These are phyloP conservation scores for Camponotus vicinus DNA, from an alignment of 1,140 invertebrate species.

Conservation along the genomic window DNA sequence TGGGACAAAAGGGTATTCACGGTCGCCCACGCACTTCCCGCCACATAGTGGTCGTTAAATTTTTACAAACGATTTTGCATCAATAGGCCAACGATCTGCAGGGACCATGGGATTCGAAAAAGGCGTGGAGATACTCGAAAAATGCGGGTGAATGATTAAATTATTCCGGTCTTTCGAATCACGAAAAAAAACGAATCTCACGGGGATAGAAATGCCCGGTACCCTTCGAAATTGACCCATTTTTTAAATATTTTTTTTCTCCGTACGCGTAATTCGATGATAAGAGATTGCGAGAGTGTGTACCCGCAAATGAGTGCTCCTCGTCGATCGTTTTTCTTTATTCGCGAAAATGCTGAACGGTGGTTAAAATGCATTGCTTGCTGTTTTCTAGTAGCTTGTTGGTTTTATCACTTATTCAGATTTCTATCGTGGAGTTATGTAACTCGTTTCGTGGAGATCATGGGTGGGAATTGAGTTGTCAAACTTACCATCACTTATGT, in stretches of 20 bases:
- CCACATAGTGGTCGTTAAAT: conserved; percentile 42
- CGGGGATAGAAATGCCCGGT: conserved; percentile 6
- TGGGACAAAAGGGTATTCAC: conserved; percentile 27
- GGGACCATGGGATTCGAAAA: conserved; percentile 37
- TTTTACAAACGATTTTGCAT: conserved; percentile 55
- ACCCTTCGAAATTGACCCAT: conserved; percentile 29
- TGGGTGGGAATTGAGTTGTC: not conserved
- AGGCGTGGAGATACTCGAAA: conserved; percentile 41
- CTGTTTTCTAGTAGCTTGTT: conserved; percentile 48
- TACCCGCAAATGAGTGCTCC: not conserved
- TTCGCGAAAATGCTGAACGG: conserved; percentile 28
- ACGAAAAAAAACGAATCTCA: conserved; percentile 4
- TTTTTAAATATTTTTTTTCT: conserved; percentile 1
- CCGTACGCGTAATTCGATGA: conserved; percentile 45
- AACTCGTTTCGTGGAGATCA: not conserved
- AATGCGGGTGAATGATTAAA: conserved; percentile 47
- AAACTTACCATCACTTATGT: not conserved
- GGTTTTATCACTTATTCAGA: conserved; percentile 32
- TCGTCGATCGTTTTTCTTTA: conserved; percentile 38
- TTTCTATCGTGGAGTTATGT: conserved; percentile 45
- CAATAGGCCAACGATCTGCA: conserved; percentile 31
- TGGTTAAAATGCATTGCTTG: conserved; percentile 35
- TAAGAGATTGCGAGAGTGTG: conserved; percentile 31
- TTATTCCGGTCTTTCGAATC: conserved; percentile 44
- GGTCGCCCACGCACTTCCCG: conserved; percentile 18